Percentiles rank a stretch among this genome's conserved stretches.
phyloP scores from a whole-genome alignment of 2,888 invertebrate species.

The Epirrita christyi region DNA sequence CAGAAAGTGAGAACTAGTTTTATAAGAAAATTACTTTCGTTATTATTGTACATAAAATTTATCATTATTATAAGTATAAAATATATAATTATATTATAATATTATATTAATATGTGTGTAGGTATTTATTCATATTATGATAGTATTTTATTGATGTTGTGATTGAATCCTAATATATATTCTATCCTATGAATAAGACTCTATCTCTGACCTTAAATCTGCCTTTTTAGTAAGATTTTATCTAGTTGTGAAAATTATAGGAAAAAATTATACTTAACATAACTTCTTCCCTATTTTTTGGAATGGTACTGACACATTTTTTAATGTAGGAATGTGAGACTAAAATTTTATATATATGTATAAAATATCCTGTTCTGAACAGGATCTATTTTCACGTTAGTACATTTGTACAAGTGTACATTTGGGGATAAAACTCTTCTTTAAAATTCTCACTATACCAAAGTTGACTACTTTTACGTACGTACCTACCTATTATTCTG shows the following conservation, averaged over 20 bases:
- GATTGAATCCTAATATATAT: constrained; percentile 6
- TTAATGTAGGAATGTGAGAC: neutral
- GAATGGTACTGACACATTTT: neutral
- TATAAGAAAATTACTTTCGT: constrained; percentile 46
- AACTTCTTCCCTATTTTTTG: constrained; percentile 16
- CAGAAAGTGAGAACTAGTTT: constrained; percentile 65
- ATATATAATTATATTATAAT: too few relatives aligned
- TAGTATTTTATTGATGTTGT: constrained; percentile 19
- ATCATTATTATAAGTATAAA: neutral
- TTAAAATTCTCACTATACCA: too few relatives aligned
- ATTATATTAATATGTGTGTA: neutral
- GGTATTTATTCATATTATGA: neutral
- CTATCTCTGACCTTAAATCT: constrained; percentile 25
- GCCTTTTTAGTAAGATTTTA: constrained; percentile 18
- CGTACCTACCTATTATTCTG: too few relatives aligned
- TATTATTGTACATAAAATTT: constrained; percentile 15
- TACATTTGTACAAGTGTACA: too few relatives aligned
- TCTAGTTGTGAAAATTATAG: constrained; percentile 1
- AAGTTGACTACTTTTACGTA: too few relatives aligned
- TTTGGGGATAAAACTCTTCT: too few relatives aligned
- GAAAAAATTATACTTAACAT: neutral
- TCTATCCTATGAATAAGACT: constrained; percentile 17
- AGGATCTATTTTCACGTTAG: neutral
- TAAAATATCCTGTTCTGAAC: neutral
- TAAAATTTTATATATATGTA: neutral